Evolutionary conservation across 2,888 invertebrate genomes (phyloP), one percentile per base, ranked within the genome.

Genomic region (Nemotelus pantherinus): DNA sequence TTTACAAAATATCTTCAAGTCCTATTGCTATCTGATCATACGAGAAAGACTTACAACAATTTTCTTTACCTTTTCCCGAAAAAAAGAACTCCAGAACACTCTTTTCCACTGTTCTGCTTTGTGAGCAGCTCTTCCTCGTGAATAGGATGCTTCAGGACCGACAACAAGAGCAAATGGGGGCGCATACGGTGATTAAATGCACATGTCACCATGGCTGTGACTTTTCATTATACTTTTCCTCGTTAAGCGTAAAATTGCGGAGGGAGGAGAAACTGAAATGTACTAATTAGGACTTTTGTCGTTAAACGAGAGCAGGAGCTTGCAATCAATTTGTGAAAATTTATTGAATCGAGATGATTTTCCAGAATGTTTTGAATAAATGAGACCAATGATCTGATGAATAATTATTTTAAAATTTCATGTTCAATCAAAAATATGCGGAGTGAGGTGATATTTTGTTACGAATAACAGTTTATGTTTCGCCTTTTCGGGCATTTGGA

Each of bases 131-230:
- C 39, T 41, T 63, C 57, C 57, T 57, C 43, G 7, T 43, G 43
- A 63, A 63, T 41, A 2, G 25, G 63, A 43, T 63, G 4, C 63
- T 39, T 25, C 57, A 57, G 10, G n/a, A 57, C 25, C 63, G 41
- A 4, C 41, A 63, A 63, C 43, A n/a, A 70, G 43, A 55, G n/a
- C 41, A 6, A 70, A 39, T 6, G 43, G 70, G 43, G 65, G 7
- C 76, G 55, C 65, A 65, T 76, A 43, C 50, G 55, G 63, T 57
- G 65, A 76, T 76, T 65, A 76, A 64, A 76, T 65, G 76, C 76
- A 76, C 76, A 65, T 76, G 76, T 64, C 65, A 63, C 76, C 76
- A 41, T 39, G 45, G 45, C 43, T 3, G 65, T 43, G 65, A 65
- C 65, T 64, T 65, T 76, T 65, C 76, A 65, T 50, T 65, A 63